Base-by-base conservation (phyloP, 2,888 invertebrate genomes). In the Leucania comma region DNA sequence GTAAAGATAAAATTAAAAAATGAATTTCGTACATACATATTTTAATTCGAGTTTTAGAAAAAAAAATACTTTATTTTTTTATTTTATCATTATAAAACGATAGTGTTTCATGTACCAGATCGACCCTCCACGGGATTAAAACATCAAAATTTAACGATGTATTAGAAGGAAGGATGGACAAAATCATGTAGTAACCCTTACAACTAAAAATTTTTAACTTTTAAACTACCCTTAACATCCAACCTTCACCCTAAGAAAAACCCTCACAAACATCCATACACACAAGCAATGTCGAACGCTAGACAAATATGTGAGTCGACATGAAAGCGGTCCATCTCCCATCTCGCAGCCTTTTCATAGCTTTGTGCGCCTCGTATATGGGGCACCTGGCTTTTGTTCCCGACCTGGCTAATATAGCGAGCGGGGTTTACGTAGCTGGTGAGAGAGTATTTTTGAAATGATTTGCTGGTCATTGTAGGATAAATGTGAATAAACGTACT, bases 381-480 rank as follows among this genome's bases (percentile, higher is more conserved):
- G 85, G 86, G 32, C 85, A 84, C 76, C 74, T 77, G 74, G 29
- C 84, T 62, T 85, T 85, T 85, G 86, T 85, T 85, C 67, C 10
- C 29, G 53, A 62, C n/a, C 54, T 35, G 66, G 81, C 76, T 78
- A 85, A 85, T 84, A 77, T 70, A 51, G 54, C 69, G 22, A 26
- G 64, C 59, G 46, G 38, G 29, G 38, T n/a, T 57, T 72, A 29
- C 59, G 42, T 60, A 50, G 53, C 10, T 58, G 20, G 61, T 66
- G 48, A 67, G 57, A 46, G 8, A 24, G 20, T 22, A 69, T 66
- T 68, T 35, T 70, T 38, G 38, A 5, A 51, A 80, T 75, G 17
- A 75, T 77, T 64, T 64, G 26, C 48, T 48, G 26, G 4, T 54
- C 6, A 54, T 59, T 59, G 22, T 35, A 2, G 10, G 14, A 4